Evolutionary conservation across 2,888 invertebrate genomes (phyloP).

Genomic region (Salticus scenicus): DNA sequence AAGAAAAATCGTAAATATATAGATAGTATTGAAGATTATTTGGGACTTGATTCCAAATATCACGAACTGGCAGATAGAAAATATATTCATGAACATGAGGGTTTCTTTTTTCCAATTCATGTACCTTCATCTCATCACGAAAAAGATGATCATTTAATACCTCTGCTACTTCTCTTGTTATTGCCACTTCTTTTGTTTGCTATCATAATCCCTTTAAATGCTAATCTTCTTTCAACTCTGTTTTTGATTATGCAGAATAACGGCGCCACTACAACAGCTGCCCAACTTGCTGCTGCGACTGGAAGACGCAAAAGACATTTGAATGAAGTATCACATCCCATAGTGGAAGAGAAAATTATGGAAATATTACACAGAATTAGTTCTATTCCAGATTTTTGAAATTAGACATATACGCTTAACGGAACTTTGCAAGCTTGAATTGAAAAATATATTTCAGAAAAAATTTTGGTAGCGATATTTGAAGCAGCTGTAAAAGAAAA

Average conservation of each 20-base stretch:
- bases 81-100: slow-evolving; percentile 63
- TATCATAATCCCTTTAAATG: slow-evolving; percentile 64
- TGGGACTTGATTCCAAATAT: slow-evolving; percentile 43
- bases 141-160: slow-evolving; percentile 60
- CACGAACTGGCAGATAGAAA: slow-evolving; percentile 50
- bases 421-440: too few species aligned
- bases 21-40: slow-evolving; percentile 49
- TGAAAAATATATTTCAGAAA: too few species aligned
- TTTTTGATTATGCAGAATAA: slow-evolving; percentile 65
- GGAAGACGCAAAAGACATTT: slow-evolving; percentile 22
- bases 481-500: too few species aligned
- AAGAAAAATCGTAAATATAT: slow-evolving; percentile 31
- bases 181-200: slow-evolving; percentile 61
- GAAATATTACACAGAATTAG: slow-evolving; percentile 25
- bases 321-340: slow-evolving; percentile 21
- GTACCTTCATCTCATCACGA: slow-evolving; percentile 52
- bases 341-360: slow-evolving; percentile 41
- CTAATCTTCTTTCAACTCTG: slow-evolving; percentile 60
- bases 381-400: neutral
- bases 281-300: slow-evolving; percentile 38
- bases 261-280: slow-evolving; percentile 42
- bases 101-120: slow-evolving; percentile 56
- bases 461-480: too few species aligned
- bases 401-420: too few species aligned
- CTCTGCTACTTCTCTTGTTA: slow-evolving; percentile 46